phyloP scores from a whole-genome alignment of 2,888 invertebrate species.

The Myopa tessellatipennis region DNA sequence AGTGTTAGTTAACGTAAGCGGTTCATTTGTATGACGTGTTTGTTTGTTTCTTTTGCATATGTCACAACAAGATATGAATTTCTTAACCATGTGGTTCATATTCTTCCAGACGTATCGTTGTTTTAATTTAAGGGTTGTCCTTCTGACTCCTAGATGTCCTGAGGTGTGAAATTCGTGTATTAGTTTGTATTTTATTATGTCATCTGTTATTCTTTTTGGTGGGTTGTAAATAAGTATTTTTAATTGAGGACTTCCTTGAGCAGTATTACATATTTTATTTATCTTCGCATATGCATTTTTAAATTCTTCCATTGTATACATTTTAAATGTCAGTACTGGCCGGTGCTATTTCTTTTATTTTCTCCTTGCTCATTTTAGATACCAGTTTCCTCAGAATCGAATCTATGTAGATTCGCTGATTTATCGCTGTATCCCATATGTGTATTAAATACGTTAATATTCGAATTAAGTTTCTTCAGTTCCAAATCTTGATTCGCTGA shows the following conservation, averaged over 20 bases:
- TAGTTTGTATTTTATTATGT: conserved; percentile 12
- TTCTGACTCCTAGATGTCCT: conserved; percentile 4
- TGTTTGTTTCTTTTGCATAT: neutral
- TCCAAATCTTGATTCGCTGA: neutral
- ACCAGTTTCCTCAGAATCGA: conserved; percentile 6
- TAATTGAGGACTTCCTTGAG: neutral
- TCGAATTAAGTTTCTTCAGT: neutral
- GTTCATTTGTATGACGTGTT: neutral
- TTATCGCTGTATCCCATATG: conserved; percentile 11
- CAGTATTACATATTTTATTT: neutral
- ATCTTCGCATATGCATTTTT: neutral
- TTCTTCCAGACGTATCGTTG: conserved; percentile 5
- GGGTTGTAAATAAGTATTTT: neutral
- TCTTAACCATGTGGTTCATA: conserved; percentile 1
- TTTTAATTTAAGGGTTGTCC: neutral
- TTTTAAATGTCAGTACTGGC: neutral
- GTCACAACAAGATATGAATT: conserved; percentile 2
- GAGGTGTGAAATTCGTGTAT: neutral
- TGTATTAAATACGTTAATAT: neutral
- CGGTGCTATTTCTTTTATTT: conserved; percentile 7
- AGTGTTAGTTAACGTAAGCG: neutral
- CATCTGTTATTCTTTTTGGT: neutral
- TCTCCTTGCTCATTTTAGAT: neutral
- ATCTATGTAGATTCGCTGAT: conserved; percentile 12
- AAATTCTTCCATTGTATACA: neutral